Conservation (phyloP, 2,888 invertebrate species). For the Leucophenga maculata region DNA sequence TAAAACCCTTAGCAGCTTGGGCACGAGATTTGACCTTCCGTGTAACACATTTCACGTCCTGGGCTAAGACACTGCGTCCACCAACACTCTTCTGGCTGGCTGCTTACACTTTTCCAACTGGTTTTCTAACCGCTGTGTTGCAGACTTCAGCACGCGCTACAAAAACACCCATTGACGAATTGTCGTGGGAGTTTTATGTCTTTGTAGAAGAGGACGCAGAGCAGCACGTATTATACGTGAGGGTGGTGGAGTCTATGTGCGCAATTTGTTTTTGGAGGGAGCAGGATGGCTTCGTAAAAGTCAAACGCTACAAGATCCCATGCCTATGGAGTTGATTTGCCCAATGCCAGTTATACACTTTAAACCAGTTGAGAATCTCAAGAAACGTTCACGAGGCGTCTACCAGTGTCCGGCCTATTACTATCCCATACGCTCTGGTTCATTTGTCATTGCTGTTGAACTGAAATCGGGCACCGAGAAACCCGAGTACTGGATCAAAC, state of each 20-base stretch:
- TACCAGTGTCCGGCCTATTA: slow-evolving; percentile 91
- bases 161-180: slow-evolving; percentile 87
- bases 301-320: slow-evolving; percentile 82
- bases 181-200: slow-evolving; percentile 90
- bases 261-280: slow-evolving; percentile 85
- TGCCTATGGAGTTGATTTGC: slow-evolving; percentile 88
- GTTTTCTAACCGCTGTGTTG: slow-evolving; percentile 89
- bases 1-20: slow-evolving; percentile 88
- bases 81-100: slow-evolving; percentile 93
- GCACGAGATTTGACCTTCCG: slow-evolving; percentile 86
- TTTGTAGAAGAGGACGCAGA: slow-evolving; percentile 81
- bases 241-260: slow-evolving; percentile 78
- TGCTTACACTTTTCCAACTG: slow-evolving; percentile 94
- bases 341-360: slow-evolving; percentile 89
- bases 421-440: slow-evolving; percentile 84
- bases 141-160: slow-evolving; percentile 92
- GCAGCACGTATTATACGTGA: slow-evolving; percentile 77
- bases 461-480: slow-evolving; percentile 80
- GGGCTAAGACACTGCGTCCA: slow-evolving; percentile 83
- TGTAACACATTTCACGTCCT: slow-evolving; percentile 87
- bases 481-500: slow-evolving; percentile 88
- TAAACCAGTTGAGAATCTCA: slow-evolving; percentile 78
- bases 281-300: slow-evolving; percentile 89
- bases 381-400: slow-evolving; percentile 78
- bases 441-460: slow-evolving; percentile 87